Percentiles rank a stretch among this genome's conserved stretches.
phyloP scores from a whole-genome alignment of 2,888 invertebrate genomes.

The Cyclophora albipunctata region DNA sequence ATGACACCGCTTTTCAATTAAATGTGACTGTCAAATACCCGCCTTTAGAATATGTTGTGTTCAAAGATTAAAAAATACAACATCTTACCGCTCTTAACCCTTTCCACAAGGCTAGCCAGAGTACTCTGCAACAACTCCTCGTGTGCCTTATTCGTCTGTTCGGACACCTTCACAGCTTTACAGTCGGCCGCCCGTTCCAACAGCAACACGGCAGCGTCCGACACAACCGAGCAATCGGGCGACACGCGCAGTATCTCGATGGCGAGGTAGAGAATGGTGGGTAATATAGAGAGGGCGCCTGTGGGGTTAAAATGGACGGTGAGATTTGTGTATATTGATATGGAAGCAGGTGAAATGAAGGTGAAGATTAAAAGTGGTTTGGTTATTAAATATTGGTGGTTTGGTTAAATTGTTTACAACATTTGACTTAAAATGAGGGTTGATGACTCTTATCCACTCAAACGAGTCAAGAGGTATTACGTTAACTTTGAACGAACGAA shows the following conservation, averaged over 20 bases:
- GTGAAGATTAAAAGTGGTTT: too few relatives aligned
- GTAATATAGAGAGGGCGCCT: slow-evolving; percentile 91
- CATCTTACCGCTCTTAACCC: slow-evolving; percentile 85
- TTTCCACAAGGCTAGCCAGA: slow-evolving; percentile 90
- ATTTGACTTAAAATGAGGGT: too few relatives aligned
- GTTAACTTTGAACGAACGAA: too few relatives aligned
- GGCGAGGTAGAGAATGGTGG: slow-evolving; percentile 92
- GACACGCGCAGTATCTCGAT: slow-evolving; percentile 93
- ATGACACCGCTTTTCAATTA: too few relatives aligned
- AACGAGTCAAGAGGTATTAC: too few relatives aligned
- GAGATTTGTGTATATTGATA: not conserved
- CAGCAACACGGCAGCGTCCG: slow-evolving; percentile 82
- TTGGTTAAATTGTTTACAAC: too few relatives aligned
- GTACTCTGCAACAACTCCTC: slow-evolving; percentile 89
- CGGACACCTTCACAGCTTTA: slow-evolving; percentile 78
- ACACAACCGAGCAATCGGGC: slow-evolving; percentile 76
- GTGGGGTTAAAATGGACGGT: slow-evolving; percentile 3
- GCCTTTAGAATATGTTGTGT: too few relatives aligned
- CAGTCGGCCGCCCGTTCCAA: slow-evolving; percentile 87
- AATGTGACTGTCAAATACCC: too few relatives aligned
- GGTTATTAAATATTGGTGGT: too few relatives aligned
- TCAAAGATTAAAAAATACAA: too few relatives aligned
- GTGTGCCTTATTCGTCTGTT: slow-evolving; percentile 83
- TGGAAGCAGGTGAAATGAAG: too few relatives aligned
- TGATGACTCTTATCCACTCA: too few relatives aligned